Conservation (phyloP, 2,113 vertebrate species). For the Rhombomys opimus region DNA sequence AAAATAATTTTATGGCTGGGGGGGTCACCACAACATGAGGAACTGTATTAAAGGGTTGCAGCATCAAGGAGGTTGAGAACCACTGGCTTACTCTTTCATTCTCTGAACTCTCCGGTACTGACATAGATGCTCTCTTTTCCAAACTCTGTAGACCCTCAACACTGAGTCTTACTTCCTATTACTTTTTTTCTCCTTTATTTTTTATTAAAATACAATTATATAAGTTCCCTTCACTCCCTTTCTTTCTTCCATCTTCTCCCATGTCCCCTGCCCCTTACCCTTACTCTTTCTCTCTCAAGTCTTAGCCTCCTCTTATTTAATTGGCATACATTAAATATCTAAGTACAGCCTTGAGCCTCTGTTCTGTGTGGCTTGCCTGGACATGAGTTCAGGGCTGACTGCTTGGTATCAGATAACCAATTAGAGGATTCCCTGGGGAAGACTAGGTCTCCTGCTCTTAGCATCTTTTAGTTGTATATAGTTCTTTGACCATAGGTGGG, state of each 20-base stretch:
- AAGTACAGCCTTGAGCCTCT: background rate
- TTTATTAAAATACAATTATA: background rate
- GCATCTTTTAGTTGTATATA: background rate
- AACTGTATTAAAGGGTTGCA: too few species aligned
- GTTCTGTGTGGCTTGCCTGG: background rate
- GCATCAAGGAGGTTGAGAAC: too few species aligned
- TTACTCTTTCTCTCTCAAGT: background rate
- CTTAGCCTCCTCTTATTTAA: background rate
- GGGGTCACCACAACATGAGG: too few species aligned
- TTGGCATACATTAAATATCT: background rate
- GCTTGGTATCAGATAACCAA: background rate
- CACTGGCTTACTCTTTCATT: background rate
- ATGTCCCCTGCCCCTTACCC: background rate
- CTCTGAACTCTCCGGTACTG: background rate
- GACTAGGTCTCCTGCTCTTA: background rate
- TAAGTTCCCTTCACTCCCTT: background rate
- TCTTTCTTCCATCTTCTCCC: background rate
- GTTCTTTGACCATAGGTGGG: background rate
- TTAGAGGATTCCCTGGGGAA: background rate
- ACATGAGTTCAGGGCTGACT: background rate
- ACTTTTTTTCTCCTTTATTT: background rate
- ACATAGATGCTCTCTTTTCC: background rate
- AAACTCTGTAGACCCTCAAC: background rate
- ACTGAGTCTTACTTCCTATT: background rate
- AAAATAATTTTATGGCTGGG: too few species aligned